These are phyloP conservation scores for Simalia tracyae DNA, from an alignment of 2,797 vertebrate genomes.

Conservation along the genomic window DNA sequence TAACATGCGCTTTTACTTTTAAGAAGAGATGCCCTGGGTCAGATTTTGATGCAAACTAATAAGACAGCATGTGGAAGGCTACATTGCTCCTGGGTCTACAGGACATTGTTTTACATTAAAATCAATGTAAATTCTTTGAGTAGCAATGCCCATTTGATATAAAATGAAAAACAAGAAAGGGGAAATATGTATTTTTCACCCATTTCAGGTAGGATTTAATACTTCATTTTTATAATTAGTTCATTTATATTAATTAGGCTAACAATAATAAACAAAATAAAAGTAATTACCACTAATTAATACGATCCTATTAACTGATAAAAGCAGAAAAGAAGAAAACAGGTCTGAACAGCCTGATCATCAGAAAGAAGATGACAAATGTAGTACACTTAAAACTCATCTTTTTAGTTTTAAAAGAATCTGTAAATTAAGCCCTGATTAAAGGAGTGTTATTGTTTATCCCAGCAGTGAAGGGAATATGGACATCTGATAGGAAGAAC, in stretches of 20 bases:
- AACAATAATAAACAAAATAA: not conserved
- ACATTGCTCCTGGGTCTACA: not conserved
- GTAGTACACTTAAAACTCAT: slow-evolving; percentile 60
- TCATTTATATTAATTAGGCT: not conserved
- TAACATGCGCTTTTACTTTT: not conserved
- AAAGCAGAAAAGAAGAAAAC: not conserved
- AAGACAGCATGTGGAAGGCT: not conserved
- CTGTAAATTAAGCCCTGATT: slow-evolving; percentile 29
- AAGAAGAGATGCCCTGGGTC: accelerated
- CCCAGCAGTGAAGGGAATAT: not conserved
- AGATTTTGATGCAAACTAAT: not conserved
- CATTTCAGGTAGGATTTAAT: slow-evolving; percentile 53
- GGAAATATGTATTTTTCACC: slow-evolving; percentile 47
- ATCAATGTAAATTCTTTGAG: slow-evolving; percentile 47
- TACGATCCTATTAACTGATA: not conserved
- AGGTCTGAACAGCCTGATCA: not conserved
- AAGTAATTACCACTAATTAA: not conserved
- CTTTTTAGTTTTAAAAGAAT: slow-evolving; percentile 53
- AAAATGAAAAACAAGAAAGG: slow-evolving; percentile 33
- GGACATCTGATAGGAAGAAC: not conserved
- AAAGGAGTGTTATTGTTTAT: not conserved
- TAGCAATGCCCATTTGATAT: slow-evolving; percentile 56
- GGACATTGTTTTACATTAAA: slow-evolving; percentile 38
- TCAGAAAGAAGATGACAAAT: slow-evolving; percentile 59
- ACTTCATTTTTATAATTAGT: not conserved